A percentile compares a stretch with the other conserved stretches of the same genome.
Conservation (phyloP, 2,113 vertebrate genomes). For the Benitochromis conjunctus region DNA sequence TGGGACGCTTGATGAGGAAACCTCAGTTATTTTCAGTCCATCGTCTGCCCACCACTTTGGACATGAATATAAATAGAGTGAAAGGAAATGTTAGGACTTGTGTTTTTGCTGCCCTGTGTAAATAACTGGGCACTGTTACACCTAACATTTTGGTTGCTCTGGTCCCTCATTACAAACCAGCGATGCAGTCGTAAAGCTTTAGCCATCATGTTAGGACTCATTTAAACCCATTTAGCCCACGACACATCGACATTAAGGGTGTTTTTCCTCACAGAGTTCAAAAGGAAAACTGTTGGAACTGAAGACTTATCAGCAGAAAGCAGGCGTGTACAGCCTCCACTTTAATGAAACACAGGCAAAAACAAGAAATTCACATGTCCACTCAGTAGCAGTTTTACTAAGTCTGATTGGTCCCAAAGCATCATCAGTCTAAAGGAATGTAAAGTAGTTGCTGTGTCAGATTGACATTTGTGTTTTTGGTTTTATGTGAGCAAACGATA, state of each 20-base stretch:
- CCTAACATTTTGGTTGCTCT: slow-evolving; percentile 46
- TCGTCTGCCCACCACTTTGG: slow-evolving; percentile 41
- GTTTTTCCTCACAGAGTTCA: background rate
- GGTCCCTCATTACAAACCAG: slow-evolving; percentile 44
- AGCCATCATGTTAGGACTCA: background rate
- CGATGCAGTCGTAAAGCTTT: slow-evolving; percentile 19
- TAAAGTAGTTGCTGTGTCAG: background rate
- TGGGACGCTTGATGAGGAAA: background rate
- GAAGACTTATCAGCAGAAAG: background rate
- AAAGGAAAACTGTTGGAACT: background rate
- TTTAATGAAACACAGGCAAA: background rate
- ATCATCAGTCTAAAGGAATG: background rate
- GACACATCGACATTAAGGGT: background rate
- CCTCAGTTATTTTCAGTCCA: slow-evolving; percentile 16
- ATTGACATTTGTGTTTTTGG: background rate
- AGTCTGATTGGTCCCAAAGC: background rate
- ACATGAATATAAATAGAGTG: slow-evolving; percentile 25
- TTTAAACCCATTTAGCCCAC: background rate
- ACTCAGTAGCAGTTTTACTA: background rate
- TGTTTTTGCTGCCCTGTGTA: slow-evolving; percentile 1
- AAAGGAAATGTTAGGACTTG: background rate
- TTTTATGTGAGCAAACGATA: background rate
- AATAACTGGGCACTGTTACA: background rate
- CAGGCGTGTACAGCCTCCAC: background rate
- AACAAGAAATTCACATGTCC: background rate